Percentiles rank a stretch among this genome's conserved stretches.
Evolutionary conservation across 2,888 invertebrate species (phyloP).

Genomic region (Formica aserva): DNA sequence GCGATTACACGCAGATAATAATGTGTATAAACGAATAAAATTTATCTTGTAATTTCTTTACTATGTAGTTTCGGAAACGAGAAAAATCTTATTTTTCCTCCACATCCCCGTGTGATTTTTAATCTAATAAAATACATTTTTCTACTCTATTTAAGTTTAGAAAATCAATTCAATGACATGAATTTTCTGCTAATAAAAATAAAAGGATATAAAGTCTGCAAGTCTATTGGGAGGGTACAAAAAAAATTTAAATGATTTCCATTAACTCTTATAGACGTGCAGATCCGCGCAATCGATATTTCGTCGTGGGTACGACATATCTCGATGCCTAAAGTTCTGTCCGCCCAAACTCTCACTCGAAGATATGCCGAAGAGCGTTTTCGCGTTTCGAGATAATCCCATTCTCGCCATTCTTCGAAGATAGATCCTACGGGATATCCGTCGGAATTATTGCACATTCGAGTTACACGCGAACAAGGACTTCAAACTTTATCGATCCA

Average conservation of each 20-base stretch:
- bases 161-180: neutral
- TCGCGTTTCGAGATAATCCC: conserved; percentile 85
- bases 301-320: conserved; percentile 60
- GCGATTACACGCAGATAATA: neutral
- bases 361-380: conserved; percentile 85
- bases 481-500: conserved; percentile 41
- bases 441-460: conserved; percentile 69
- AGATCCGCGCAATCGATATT: conserved; percentile 62
- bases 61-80: neutral
- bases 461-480: conserved; percentile 35
- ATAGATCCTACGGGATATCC: conserved; percentile 66
- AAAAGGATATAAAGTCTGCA: neutral
- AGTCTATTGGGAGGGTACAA: neutral
- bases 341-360: conserved; percentile 59
- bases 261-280: neutral
- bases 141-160: neutral
- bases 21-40: neutral
- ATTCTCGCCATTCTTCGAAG: conserved; percentile 56
- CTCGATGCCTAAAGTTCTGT: conserved; percentile 67
- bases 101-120: neutral
- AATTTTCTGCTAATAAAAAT: neutral
- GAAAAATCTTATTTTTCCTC: neutral
- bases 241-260: conserved; percentile 1
- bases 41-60: neutral
- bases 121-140: neutral